Evolutionary conservation across 2,888 invertebrate species (phyloP).

Genomic region (Diadegma fenestrale): DNA sequence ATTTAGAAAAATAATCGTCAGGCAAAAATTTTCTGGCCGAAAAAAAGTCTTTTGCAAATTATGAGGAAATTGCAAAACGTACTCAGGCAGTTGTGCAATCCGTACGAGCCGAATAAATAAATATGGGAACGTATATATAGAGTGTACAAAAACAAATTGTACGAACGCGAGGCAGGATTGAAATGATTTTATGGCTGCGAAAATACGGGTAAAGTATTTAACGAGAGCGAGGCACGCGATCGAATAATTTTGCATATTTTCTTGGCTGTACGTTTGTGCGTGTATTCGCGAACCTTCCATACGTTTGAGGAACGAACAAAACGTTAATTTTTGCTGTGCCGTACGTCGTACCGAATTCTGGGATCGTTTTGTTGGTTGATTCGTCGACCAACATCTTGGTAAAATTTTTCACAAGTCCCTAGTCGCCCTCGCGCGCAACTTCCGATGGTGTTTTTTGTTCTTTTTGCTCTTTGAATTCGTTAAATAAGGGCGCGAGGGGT

Average conservation of each 20-base stretch:
- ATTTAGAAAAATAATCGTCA: conserved; percentile 36
- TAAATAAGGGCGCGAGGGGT: background rate
- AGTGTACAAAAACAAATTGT: background rate
- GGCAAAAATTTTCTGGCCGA: conserved; percentile 53
- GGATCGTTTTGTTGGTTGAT: conserved; percentile 1
- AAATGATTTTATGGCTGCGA: conserved; percentile 66
- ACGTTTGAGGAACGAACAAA: conserved; percentile 15
- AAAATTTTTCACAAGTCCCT: no score
- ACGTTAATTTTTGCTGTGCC: conserved; percentile 72
- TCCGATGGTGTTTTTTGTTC: background rate
- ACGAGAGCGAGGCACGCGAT: conserved; percentile 73
- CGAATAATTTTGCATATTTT: conserved; percentile 67
- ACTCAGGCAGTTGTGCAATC: conserved; percentile 10
- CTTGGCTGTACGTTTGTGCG: conserved; percentile 2
- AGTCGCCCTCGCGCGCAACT: no score
- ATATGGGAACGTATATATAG: background rate
- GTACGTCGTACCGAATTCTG: conserved; percentile 27
- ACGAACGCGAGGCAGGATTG: conserved; percentile 42
- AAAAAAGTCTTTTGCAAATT: conserved; percentile 37
- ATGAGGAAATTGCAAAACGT: conserved; percentile 46
- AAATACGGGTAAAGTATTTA: conserved; percentile 71
- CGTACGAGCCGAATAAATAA: conserved; percentile 12
- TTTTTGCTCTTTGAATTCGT: background rate
- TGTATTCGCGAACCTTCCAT: conserved; percentile 12
- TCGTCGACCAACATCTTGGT: conserved; percentile 1